These are phyloP conservation scores for Ganaspis brasiliensis DNA, from an alignment of 2,888 invertebrate genomes.

Conservation along the genomic window DNA sequence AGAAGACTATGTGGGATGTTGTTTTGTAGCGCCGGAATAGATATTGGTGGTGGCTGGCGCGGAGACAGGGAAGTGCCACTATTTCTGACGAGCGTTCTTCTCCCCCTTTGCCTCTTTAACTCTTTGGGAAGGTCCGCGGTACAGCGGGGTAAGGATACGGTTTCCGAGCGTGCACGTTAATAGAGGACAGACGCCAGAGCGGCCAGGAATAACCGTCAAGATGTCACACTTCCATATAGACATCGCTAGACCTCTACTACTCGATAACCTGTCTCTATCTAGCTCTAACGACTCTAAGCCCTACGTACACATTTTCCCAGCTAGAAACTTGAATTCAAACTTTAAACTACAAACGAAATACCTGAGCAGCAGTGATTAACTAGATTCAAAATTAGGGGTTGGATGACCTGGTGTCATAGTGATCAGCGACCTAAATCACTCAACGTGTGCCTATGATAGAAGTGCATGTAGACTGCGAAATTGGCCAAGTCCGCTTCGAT, in stretches of 20 bases:
- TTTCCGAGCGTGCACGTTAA: conserved; percentile 66
- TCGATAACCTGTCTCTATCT: conserved; percentile 65
- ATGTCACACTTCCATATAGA: conserved; percentile 80
- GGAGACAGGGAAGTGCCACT: conserved; percentile 80
- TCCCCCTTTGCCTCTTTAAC: conserved; percentile 58
- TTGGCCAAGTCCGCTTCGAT: conserved; percentile 38
- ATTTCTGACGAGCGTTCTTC: conserved; percentile 79
- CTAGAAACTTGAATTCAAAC: not conserved
- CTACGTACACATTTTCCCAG: not conserved
- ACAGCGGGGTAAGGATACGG: conserved; percentile 50
- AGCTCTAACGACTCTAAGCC: not conserved
- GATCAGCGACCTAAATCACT: conserved; percentile 37
- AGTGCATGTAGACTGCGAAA: conserved; percentile 36
- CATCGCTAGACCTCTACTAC: conserved; percentile 65
- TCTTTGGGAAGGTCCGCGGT: conserved; percentile 47
- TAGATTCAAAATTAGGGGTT: conserved; percentile 39
- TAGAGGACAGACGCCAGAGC: conserved; percentile 72
- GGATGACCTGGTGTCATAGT: conserved; percentile 34
- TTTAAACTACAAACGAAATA: not conserved
- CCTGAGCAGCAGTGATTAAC: not conserved
- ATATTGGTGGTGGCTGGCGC: conserved; percentile 82
- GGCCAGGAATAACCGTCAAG: conserved; percentile 79
- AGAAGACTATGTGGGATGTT: conserved; percentile 71
- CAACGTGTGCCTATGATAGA: conserved; percentile 33
- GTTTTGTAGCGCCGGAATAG: conserved; percentile 81